Conservation (phyloP, 1,140 invertebrate species). For the Drosophila novamexicana region DNA sequence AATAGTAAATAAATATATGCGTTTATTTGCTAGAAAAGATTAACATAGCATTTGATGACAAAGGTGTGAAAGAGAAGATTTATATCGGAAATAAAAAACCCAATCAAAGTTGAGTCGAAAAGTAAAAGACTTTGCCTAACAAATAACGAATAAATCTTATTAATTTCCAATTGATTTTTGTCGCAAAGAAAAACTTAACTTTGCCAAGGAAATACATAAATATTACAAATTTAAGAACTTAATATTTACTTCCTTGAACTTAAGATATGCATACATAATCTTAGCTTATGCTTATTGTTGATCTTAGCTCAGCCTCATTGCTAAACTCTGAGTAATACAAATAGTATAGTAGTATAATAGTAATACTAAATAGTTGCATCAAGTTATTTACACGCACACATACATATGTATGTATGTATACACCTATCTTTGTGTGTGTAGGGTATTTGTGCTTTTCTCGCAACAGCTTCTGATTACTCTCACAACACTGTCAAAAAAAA, state of each 20-base stretch:
- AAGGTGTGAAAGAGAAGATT: too few species aligned
- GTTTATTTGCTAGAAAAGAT: too few species aligned
- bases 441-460: too few species aligned
- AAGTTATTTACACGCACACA: not conserved
- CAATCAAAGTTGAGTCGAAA: not conserved
- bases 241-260: too few species aligned
- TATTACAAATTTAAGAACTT: too few species aligned
- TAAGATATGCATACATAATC: not conserved
- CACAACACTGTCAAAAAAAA: not conserved
- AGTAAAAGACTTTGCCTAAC: not conserved
- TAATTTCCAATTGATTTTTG: too few species aligned
- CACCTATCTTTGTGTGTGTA: not conserved
- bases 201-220: too few species aligned
- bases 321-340: constrained; percentile 20
- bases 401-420: not conserved
- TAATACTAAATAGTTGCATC: constrained; percentile 22
- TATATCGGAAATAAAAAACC: too few species aligned
- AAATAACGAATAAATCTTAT: too few species aligned
- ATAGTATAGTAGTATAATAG: too few species aligned
- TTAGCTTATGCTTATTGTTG: not conserved
- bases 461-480: not conserved
- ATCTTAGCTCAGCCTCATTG: constrained; percentile 14
- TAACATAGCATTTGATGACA: too few species aligned
- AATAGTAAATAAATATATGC: constrained; percentile 15
- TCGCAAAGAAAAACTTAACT: too few species aligned